Conservation (phyloP, 1,140 invertebrate genomes). For the Lordiphosa stackelbergi region DNA sequence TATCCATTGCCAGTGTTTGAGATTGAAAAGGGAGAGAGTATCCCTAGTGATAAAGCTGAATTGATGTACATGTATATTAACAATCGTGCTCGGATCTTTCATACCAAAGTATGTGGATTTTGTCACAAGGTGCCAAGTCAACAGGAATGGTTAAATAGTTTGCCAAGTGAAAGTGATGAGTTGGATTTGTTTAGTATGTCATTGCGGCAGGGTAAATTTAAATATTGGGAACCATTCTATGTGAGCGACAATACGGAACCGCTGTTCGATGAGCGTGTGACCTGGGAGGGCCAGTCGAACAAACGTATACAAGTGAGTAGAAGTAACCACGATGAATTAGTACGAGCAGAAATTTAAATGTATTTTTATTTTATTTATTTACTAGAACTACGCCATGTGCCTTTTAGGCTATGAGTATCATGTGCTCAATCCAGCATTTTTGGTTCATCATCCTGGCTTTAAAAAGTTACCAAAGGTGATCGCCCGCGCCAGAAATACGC, state of each 20-base stretch:
- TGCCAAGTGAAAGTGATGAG: slow-evolving; percentile 78
- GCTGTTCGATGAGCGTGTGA: slow-evolving; percentile 90
- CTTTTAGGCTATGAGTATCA: slow-evolving; percentile 74
- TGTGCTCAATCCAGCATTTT: slow-evolving; percentile 72
- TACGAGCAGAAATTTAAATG: background rate
- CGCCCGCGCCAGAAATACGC: slow-evolving; percentile 35
- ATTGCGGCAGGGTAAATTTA: slow-evolving; percentile 84
- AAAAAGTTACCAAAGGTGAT: slow-evolving; percentile 32
- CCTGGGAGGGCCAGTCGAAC: slow-evolving; percentile 92
- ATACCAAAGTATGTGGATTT: slow-evolving; percentile 89
- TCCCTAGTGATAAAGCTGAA: slow-evolving; percentile 85
- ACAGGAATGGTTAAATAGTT: slow-evolving; percentile 85
- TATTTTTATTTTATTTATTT: background rate
- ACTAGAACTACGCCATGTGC: slow-evolving; percentile 76
- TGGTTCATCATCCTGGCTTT: slow-evolving; percentile 75
- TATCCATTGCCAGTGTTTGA: slow-evolving; percentile 69
- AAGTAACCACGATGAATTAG: too few relatives aligned
- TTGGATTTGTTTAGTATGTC: slow-evolving; percentile 88
- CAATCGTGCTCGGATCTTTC: slow-evolving; percentile 89
- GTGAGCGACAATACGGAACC: slow-evolving; percentile 91
- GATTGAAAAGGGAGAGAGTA: slow-evolving; percentile 44
- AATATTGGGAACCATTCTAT: slow-evolving; percentile 93
- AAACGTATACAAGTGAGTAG: slow-evolving; percentile 92
- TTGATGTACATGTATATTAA: slow-evolving; percentile 84
- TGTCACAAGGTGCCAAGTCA: slow-evolving; percentile 92